Conservation (phyloP, 2,113 vertebrate genomes). For the Microcebus ravelobensis region DNA sequence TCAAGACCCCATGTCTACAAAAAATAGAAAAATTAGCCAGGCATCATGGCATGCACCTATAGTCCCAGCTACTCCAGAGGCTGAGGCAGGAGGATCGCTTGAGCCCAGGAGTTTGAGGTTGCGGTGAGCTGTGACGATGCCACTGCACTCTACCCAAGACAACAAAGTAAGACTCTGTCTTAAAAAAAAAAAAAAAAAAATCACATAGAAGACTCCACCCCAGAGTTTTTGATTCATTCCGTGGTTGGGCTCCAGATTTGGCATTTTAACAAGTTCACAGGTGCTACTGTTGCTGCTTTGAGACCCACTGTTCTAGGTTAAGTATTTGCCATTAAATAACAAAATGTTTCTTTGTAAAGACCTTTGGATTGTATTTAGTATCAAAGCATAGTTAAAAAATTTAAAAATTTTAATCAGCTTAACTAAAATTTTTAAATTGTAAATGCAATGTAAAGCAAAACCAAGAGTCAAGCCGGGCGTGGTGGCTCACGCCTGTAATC, state of each 20-base stretch:
- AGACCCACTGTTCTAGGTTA: background rate
- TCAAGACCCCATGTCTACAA: too few relatives aligned
- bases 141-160: too few relatives aligned
- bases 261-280: background rate
- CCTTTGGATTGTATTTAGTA: background rate
- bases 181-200: too few relatives aligned
- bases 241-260: background rate
- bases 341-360: background rate
- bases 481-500: too few relatives aligned
- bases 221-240: background rate
- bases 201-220: too few relatives aligned
- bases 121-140: too few relatives aligned
- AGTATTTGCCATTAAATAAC: background rate
- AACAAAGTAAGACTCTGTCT: too few relatives aligned
- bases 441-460: background rate
- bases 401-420: background rate
- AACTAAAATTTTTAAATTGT: background rate
- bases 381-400: background rate
- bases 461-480: background rate
- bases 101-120: too few relatives aligned
- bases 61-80: too few relatives aligned
- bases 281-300: background rate
- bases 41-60: too few relatives aligned
- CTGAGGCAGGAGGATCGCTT: too few relatives aligned
- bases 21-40: too few relatives aligned